Percentiles rank a stretch among this genome's conserved stretches.
These are phyloP conservation scores for Cromileptes altivelis DNA, from an alignment of 2,113 vertebrate species.

Conservation along the genomic window DNA sequence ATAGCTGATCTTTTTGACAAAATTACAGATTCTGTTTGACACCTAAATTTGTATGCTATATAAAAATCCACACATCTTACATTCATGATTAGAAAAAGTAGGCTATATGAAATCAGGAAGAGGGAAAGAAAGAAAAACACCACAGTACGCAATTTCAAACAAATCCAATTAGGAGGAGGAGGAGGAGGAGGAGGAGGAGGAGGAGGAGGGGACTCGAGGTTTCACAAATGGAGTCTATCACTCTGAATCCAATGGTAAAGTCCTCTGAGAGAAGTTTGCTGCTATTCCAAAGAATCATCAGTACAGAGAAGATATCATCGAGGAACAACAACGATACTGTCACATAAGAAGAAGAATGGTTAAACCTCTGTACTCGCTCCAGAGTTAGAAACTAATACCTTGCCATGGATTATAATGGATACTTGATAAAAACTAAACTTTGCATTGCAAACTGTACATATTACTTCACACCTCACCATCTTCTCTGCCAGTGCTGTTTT, in stretches of 20 bases:
- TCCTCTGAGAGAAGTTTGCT: constrained; percentile 78
- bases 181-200: background rate
- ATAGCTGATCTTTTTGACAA: constrained; percentile 89
- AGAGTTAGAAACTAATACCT: constrained; percentile 68
- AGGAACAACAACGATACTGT: constrained; percentile 80
- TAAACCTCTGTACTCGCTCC: constrained; percentile 55
- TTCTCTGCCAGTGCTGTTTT: constrained; percentile 64
- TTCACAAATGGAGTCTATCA: constrained; percentile 74
- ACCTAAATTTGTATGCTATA: constrained; percentile 85
- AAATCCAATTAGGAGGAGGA: constrained; percentile 67
- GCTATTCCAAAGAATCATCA: constrained; percentile 63
- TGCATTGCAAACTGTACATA: constrained; percentile 79
- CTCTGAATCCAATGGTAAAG: constrained; percentile 68
- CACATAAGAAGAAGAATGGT: constrained; percentile 72
- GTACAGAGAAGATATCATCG: constrained; percentile 75
- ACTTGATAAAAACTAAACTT: constrained; percentile 78
- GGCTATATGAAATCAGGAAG: constrained; percentile 80
- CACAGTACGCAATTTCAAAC: constrained; percentile 82
- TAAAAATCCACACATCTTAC: constrained; percentile 88
- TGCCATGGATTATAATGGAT: constrained; percentile 65
- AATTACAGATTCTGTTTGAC: constrained; percentile 85
- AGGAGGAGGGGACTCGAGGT: constrained; percentile 59
- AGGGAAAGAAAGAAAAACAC: constrained; percentile 54
- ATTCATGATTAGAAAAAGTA: constrained; percentile 88
- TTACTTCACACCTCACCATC: constrained; percentile 65